Evolutionary conservation across 2,113 vertebrate species (phyloP).

Genomic region (Corvus cornix): DNA sequence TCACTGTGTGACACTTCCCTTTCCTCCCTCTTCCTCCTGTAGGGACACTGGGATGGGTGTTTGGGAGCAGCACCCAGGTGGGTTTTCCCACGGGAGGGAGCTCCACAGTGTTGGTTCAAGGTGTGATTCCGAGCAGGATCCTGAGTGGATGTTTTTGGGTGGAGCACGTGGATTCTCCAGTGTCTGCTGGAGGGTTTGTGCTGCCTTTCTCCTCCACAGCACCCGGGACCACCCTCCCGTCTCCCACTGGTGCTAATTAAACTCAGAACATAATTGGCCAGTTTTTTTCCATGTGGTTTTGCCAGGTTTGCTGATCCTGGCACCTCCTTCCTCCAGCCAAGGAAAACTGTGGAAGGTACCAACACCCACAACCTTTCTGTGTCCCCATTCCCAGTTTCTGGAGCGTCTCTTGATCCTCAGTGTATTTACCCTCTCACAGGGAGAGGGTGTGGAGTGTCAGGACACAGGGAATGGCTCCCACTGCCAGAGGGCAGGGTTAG

Average conservation of each 20-base stretch:
- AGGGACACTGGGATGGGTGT: fast-evolving
- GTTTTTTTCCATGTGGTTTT: neutral
- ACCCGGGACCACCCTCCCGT: neutral
- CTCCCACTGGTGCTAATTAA: neutral
- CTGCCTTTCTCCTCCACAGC: neutral
- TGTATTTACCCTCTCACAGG: neutral
- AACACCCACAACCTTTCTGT: neutral
- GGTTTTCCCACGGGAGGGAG: neutral
- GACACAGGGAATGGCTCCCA: neutral
- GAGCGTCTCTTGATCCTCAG: neutral
- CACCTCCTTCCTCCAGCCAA: neutral
- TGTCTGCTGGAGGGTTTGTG: neutral
- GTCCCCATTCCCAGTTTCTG: neutral
- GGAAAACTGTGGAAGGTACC: neutral
- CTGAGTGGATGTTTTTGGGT: neutral
- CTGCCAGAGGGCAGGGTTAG: neutral
- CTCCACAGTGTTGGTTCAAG: neutral
- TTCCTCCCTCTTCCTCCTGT: neutral
- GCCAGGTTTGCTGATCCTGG: neutral
- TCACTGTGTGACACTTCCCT: neutral
- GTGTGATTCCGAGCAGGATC: fast-evolving
- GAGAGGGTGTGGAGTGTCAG: neutral
- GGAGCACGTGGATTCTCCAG: neutral
- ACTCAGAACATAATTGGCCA: neutral
- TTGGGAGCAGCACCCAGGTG: neutral